Evolutionary conservation across 2,797 vertebrate genomes (phyloP).

Genomic region (Orientallactaga sibirica): DNA sequence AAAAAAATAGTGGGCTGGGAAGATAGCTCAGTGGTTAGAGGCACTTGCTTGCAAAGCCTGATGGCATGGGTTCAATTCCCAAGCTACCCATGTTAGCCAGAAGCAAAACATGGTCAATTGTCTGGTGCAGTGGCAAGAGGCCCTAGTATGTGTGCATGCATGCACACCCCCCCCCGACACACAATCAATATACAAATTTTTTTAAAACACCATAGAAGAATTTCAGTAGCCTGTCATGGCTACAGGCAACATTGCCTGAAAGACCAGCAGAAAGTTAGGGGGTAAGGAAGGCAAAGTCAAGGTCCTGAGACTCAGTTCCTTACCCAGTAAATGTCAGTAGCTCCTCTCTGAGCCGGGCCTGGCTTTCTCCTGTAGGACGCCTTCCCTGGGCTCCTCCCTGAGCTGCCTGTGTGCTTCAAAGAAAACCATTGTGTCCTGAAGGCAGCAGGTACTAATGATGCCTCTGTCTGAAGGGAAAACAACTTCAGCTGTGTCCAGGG

Average conservation of each 20-base stretch:
- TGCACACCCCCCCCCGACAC: no score
- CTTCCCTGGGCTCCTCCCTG: background rate
- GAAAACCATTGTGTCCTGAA: background rate
- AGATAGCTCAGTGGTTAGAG: no score
- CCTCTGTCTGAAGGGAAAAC: background rate
- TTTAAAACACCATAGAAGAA: background rate
- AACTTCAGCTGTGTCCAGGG: background rate
- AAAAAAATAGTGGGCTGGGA: no score
- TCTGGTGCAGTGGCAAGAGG: no score
- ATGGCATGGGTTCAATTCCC: no score
- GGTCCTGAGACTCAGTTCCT: background rate
- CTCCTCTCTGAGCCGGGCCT: background rate
- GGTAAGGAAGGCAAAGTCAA: background rate
- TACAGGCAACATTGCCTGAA: background rate
- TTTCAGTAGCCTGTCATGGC: background rate
- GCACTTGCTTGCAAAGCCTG: no score
- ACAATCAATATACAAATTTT: no score
- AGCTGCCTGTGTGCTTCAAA: no score
- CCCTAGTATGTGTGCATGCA: no score
- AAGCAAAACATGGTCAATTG: no score
- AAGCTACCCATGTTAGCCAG: no score
- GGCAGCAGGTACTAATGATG: background rate
- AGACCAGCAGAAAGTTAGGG: background rate
- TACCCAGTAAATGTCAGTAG: background rate
- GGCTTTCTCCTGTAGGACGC: background rate